Base-by-base conservation (phyloP, 2,888 invertebrate species). In the Agriopis leucophaearia region DNA sequence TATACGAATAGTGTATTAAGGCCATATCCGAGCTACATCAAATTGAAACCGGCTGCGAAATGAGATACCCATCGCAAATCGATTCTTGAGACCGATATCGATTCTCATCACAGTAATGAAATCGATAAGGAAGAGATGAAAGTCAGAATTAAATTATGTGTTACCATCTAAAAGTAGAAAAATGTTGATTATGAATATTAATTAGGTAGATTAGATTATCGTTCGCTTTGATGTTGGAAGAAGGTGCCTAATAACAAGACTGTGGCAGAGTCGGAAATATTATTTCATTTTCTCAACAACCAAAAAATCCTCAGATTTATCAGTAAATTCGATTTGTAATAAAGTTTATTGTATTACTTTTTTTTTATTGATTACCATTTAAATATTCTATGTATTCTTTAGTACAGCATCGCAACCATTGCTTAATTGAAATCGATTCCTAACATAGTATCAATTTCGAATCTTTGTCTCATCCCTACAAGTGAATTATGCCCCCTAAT, bases 401-500 rank as follows among this genome's bases (percentile, higher is more conserved):
- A 27, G 27, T 27, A 5, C 5, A 5, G 27, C 27, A 27, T 27
- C 27, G 5, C 1, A 5, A 27, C 5, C 27, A 27, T 27, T 27
- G 10, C 12, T 35, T 15, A 12, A n/a, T 36, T 38, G 42, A 18
- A 27, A 40, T 18, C 45, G 16, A 18, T 55, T 36, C 16, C 8
- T 27, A 8, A 8, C 44, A 15, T 27, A 13, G 47, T 63, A 55
- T 56, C 40, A 16, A 9, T 59, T 47, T 35, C 47, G 55, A 64
- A 57, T 42, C 18, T 44, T 36, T 58, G 40, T 67, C 67, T 44
- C 70, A 55, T 67, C 66, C n/a, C 70, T 64, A 69, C 35, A 18
- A 55, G 58, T 45, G 65, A 60, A 57, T 66, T 59, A 52, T 64
- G 60, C 51, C 67, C 84, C 90, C 90, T 92, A 92, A 92, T 92